These are phyloP conservation scores for Leistus spinibarbis DNA, from an alignment of 2,888 invertebrate genomes.

Conservation along the genomic window DNA sequence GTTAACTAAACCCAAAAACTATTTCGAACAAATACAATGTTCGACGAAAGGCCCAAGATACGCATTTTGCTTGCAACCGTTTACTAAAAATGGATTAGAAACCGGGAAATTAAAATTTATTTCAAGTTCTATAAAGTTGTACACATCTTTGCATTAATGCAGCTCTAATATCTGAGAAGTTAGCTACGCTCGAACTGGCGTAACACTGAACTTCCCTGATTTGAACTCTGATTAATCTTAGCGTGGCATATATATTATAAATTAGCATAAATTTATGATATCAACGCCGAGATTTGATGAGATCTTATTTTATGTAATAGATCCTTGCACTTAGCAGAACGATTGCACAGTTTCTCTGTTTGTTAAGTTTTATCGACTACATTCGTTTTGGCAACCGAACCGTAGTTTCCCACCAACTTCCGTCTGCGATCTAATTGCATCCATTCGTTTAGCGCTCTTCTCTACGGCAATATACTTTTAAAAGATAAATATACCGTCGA, in stretches of 20 bases:
- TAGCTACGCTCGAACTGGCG: neutral
- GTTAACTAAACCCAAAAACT: too few relatives aligned
- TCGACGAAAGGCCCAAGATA: too few relatives aligned
- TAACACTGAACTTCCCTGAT: too few relatives aligned
- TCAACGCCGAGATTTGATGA: neutral
- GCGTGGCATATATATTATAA: neutral
- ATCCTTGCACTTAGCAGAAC: neutral
- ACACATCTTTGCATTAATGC: too few relatives aligned
- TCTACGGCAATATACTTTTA: neutral
- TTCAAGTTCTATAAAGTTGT: too few relatives aligned
- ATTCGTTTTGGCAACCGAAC: neutral
- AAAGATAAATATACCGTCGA: neutral
- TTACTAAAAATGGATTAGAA: too few relatives aligned
- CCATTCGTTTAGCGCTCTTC: neutral
- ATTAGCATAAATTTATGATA: neutral
- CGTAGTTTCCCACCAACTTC: neutral
- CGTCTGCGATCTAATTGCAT: neutral
- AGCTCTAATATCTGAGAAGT: too few relatives aligned
- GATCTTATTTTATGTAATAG: neutral
- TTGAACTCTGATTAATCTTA: too few relatives aligned
- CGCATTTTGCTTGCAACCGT: too few relatives aligned
- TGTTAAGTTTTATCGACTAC: neutral
- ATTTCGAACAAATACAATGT: too few relatives aligned
- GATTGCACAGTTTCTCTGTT: neutral
- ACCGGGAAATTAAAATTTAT: too few relatives aligned